Evolutionary conservation across 2,888 invertebrate genomes (phyloP).

Genomic region (Flabesymbios commensalis): DNA sequence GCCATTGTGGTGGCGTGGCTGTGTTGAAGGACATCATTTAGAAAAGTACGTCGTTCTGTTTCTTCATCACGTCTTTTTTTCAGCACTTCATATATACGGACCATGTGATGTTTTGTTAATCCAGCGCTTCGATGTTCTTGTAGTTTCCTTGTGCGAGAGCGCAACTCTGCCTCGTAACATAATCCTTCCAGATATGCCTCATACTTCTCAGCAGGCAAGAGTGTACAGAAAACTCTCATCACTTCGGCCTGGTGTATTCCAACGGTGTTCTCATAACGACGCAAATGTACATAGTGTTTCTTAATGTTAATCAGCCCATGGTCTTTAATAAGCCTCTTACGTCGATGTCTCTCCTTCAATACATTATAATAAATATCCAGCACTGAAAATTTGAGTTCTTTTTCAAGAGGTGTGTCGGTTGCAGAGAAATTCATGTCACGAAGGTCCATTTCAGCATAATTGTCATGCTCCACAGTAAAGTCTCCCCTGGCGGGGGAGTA

Average conservation of each 20-base stretch:
- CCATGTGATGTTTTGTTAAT: constrained; percentile 71
- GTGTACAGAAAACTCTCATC: too few relatives aligned
- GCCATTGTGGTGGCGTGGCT: too few relatives aligned
- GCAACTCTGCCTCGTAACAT: too few relatives aligned
- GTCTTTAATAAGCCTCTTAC: too few relatives aligned
- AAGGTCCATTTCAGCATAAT: constrained; percentile 77
- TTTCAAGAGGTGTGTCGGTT: constrained; percentile 52
- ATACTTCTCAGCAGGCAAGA: too few relatives aligned
- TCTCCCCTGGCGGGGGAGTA: constrained; percentile 85
- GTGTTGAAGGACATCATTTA: constrained; percentile 49
- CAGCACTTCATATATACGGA: constrained; percentile 70
- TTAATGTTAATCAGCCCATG: too few relatives aligned
- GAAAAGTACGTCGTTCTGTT: constrained; percentile 61
- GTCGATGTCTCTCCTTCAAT: constrained; percentile 73
- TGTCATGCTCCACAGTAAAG: constrained; percentile 82
- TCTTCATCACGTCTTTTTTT: constrained; percentile 68
- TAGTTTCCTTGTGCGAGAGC: too few relatives aligned
- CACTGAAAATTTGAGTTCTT: constrained; percentile 72
- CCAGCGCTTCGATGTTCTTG: constrained; percentile 74
- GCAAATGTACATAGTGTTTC: too few relatives aligned
- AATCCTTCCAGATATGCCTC: too few relatives aligned
- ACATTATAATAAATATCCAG: constrained; percentile 77
- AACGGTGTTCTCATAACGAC: too few relatives aligned
- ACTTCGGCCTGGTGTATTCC: too few relatives aligned
- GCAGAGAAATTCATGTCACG: constrained; percentile 63